phyloP scores from a whole-genome alignment of 2,113 vertebrate genomes.

The Stomatorhinus ivindoensis region DNA sequence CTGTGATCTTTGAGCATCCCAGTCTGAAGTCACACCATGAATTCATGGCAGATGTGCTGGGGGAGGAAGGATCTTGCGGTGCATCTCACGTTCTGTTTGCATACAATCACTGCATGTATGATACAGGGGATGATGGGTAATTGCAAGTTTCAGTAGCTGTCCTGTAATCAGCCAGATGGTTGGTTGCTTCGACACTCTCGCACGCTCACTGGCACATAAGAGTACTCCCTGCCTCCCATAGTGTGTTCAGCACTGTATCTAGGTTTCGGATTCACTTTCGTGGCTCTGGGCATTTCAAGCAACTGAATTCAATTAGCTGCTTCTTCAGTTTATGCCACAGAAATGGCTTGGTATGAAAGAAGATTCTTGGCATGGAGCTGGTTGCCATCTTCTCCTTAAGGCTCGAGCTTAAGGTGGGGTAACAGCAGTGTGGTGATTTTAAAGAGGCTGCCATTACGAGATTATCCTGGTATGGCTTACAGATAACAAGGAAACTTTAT shows the following conservation, averaged over 20 bases:
- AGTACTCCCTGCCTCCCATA: not conserved
- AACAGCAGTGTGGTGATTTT: not conserved
- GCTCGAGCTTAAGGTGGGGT: not conserved
- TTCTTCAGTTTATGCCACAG: not conserved
- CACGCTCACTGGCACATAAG: not conserved
- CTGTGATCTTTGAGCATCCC: not conserved
- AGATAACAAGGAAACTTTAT: not conserved
- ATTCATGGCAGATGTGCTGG: not conserved
- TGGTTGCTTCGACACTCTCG: not conserved
- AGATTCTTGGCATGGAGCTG: not conserved
- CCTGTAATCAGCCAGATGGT: slow-evolving; percentile 18
- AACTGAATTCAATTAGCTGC: not conserved
- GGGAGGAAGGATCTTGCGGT: not conserved
- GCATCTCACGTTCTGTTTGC: not conserved
- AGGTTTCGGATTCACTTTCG: not conserved
- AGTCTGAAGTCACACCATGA: not conserved
- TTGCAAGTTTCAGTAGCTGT: not conserved
- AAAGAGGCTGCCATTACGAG: not conserved
- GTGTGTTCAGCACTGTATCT: not conserved
- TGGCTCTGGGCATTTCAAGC: not conserved
- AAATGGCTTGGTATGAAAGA: not conserved
- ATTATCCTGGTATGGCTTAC: not conserved
- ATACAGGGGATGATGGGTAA: slow-evolving; percentile 7
- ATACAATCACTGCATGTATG: not conserved
- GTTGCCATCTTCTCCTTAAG: not conserved